Evolutionary conservation across 2,797 vertebrate genomes (phyloP).

Genomic region (Poeciliopsis infans): DNA sequence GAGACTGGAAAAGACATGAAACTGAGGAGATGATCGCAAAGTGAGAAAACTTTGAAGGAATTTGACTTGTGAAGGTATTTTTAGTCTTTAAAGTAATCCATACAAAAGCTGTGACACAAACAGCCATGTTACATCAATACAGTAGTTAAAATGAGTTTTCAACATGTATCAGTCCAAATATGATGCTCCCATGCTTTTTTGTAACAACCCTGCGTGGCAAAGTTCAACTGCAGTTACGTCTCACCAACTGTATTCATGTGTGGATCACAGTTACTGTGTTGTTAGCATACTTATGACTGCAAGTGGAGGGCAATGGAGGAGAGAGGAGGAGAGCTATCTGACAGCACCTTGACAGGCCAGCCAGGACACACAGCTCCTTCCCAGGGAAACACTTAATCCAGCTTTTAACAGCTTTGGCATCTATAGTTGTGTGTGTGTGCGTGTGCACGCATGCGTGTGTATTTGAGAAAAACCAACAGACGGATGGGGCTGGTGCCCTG

Average conservation of each 20-base stretch:
- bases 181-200: neutral
- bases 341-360: constrained; percentile 67
- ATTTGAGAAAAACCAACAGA: constrained; percentile 51
- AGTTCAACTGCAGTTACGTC: constrained; percentile 17
- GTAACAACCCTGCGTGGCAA: neutral
- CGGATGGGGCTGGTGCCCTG: constrained; percentile 57
- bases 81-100: neutral
- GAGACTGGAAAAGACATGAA: neutral
- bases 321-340: constrained; percentile 52
- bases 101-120: neutral
- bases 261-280: constrained; percentile 39
- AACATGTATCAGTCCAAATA: neutral
- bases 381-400: constrained; percentile 75
- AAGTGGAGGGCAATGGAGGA: constrained; percentile 47
- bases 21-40: neutral
- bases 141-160: neutral
- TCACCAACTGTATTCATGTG: constrained; percentile 16
- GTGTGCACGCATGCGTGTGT: constrained; percentile 48
- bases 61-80: neutral
- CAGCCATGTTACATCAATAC: neutral
- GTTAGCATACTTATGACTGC: constrained; percentile 50
- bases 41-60: neutral
- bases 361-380: constrained; percentile 63
- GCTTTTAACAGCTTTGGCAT: constrained; percentile 75
- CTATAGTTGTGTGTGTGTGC: constrained; percentile 38